Conservation (phyloP, 2,797 vertebrate species). For the Syncerus caffer region DNA sequence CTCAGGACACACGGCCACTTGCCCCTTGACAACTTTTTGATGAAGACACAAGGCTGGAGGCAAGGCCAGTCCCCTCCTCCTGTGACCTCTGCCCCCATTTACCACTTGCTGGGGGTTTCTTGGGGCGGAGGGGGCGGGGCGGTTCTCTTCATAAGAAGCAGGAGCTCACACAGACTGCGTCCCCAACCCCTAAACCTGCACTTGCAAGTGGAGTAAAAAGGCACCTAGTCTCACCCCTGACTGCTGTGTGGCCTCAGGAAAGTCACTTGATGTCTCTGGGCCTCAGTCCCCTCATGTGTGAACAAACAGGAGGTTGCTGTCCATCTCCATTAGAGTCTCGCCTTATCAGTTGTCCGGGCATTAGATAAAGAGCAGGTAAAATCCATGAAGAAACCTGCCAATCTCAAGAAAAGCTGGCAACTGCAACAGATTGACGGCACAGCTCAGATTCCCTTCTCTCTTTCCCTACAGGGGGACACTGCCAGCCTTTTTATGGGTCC, state of each 20-base stretch:
- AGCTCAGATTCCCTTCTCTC: background rate
- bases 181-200: background rate
- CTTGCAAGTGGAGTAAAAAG: background rate
- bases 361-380: background rate
- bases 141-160: background rate
- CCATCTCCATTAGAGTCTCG: background rate
- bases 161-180: background rate
- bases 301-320: background rate
- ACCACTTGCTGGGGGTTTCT: background rate
- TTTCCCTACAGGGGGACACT: accelerated
- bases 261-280: background rate
- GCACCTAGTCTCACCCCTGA: background rate
- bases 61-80: background rate
- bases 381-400: background rate
- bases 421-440: accelerated
- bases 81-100: background rate
- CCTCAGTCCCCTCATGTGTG: background rate
- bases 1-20: background rate
- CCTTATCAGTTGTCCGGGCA: background rate
- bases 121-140: background rate
- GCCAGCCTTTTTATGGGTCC: background rate
- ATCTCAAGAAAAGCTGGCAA: background rate
- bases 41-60: background rate
- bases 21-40: background rate
- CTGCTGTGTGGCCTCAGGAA: background rate